Base-by-base conservation (phyloP, 1,140 invertebrate genomes). In the Heliconius eleuchia region DNA sequence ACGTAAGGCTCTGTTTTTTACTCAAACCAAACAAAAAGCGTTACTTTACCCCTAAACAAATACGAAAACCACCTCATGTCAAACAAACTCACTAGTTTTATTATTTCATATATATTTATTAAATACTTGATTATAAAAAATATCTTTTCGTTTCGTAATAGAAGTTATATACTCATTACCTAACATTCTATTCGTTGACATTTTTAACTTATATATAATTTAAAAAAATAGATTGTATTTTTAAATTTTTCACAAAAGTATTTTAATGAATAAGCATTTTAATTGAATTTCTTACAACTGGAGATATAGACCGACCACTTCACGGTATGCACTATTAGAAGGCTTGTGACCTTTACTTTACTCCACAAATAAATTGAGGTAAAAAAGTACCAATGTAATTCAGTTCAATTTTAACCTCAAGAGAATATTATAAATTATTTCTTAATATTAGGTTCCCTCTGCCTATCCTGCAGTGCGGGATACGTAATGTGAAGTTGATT, bases 251-350 rank as follows among this genome's bases (percentile, higher is more conserved):
- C 52, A n/a, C 6, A 1, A 23, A 57, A 2, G 1, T 30, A 13
- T 60, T 60, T 60, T 60, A 60, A n/a, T 60, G 23, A 27, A 60
- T 23, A 13, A n/a, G n/a, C 9, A 60, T 60, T 60, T 27, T 60
- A n/a, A 46, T 46, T 46, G 16, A 66, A 13, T 66, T 27, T 13
- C 27, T 16, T 66, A 13, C 11, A 66, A 66, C 60, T 27, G 60
- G 60, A 27, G 60, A 66, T 66, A 66, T 11, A 66, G 60, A 0
- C 60, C 60, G 60, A 6, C 27, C 13, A 66, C 27, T 66, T 66
- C 27, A 66, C 23, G 60, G 60, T 66, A 66, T 66, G 60, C 60
- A 66, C 60, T 66, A 66, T 66, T 66, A 66, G 27, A 66, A 66
- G 60, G 60, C 60, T 23, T 11, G 60, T 66, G 60, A 66, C 60